A percentile compares a stretch with the other conserved stretches of the same genome.
Conservation (phyloP, 2,888 invertebrate genomes). For the Furcula furcula region DNA sequence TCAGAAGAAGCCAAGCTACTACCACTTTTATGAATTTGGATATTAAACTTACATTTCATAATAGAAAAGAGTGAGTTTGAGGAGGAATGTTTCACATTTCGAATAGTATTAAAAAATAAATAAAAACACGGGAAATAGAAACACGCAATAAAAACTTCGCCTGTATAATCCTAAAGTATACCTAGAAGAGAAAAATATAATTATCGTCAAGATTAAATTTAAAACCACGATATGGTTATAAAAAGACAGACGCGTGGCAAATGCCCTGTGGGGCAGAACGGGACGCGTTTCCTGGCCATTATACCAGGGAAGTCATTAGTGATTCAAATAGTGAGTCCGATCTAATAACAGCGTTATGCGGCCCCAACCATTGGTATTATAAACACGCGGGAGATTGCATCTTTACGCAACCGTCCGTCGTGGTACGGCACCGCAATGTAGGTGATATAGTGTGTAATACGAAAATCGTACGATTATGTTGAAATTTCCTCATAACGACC, state of each 20-base stretch:
- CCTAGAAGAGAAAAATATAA: too few species aligned
- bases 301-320: slow-evolving; percentile 67
- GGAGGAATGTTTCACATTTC: too few species aligned
- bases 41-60: too few species aligned
- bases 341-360: slow-evolving; percentile 64
- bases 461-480: slow-evolving; percentile 24
- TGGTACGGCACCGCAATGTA: slow-evolving; percentile 36
- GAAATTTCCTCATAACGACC: slow-evolving; percentile 22
- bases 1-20: too few species aligned
- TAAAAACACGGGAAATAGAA: too few species aligned
- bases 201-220: background rate
- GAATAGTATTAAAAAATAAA: too few species aligned
- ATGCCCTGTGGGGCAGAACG: slow-evolving; percentile 37
- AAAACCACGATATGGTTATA: slow-evolving; percentile 2
- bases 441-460: slow-evolving; percentile 20
- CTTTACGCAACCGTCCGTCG: slow-evolving; percentile 55
- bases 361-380: slow-evolving; percentile 54
- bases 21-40: too few species aligned
- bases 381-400: slow-evolving; percentile 56
- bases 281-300: slow-evolving; percentile 61
- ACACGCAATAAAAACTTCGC: too few species aligned
- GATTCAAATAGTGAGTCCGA: slow-evolving; percentile 58
- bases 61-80: too few species aligned
- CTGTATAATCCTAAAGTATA: too few species aligned
- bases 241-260: slow-evolving; percentile 20